phyloP scores from a whole-genome alignment of 2,888 invertebrate genomes.

The Drosophila melanosoma region DNA sequence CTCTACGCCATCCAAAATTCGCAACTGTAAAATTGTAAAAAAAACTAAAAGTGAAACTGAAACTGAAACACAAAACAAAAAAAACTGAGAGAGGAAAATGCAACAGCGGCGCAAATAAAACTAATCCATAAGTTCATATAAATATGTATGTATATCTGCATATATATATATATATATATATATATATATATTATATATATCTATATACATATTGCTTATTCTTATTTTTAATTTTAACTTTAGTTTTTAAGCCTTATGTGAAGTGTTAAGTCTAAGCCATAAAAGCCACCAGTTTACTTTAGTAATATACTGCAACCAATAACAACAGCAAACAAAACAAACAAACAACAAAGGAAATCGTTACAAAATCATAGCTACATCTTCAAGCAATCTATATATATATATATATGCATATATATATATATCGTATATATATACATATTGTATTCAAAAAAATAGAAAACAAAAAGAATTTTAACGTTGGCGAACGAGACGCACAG shows the following conservation, averaged over 20 bases:
- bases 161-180: conserved; percentile 21
- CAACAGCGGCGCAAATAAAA: conserved; percentile 37
- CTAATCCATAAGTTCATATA: conserved; percentile 36
- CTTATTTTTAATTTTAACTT: conserved; percentile 35
- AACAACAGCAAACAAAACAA: conserved; percentile 33
- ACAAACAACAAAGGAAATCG: conserved; percentile 23
- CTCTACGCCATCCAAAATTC: conserved; percentile 37
- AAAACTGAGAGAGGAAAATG: conserved; percentile 13
- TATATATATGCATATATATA: background rate
- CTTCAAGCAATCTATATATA: conserved; percentile 4
- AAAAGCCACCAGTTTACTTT: conserved; percentile 78
- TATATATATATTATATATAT: conserved; percentile 22
- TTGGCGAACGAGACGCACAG: conserved; percentile 49
- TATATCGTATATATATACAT: background rate
- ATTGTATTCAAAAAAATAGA: conserved; percentile 13
- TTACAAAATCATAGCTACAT: conserved; percentile 25
- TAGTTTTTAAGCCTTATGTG: conserved; percentile 57
- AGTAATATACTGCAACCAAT: conserved; percentile 57
- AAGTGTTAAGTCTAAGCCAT: conserved; percentile 72
- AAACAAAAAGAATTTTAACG: conserved; percentile 19
- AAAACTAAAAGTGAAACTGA: conserved; percentile 19
- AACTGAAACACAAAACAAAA: conserved; percentile 11
- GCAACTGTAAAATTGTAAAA: conserved; percentile 60
- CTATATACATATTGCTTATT: conserved; percentile 29
- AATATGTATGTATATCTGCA: conserved; percentile 9